Percentiles rank a stretch among this genome's conserved stretches.
Conservation (phyloP, 2,797 vertebrate genomes). For the Syncerus caffer region DNA sequence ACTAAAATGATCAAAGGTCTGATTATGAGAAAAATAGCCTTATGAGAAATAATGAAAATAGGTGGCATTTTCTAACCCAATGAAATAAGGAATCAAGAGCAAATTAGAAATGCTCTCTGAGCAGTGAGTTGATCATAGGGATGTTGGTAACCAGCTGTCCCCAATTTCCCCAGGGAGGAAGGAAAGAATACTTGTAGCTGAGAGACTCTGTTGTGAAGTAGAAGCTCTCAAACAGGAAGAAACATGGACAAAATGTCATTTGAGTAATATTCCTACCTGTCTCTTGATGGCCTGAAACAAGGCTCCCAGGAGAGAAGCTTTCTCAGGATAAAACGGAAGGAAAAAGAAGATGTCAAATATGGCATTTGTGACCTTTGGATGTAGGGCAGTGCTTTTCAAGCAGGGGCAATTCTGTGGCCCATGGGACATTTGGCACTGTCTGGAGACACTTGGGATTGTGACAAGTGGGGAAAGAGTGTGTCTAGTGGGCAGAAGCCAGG, state of each 20-base stretch:
- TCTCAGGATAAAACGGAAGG: background rate
- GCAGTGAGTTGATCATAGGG: background rate
- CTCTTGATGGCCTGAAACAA: background rate
- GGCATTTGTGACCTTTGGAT: background rate
- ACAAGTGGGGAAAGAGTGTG: background rate
- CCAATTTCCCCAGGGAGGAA: background rate
- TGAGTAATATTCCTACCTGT: background rate
- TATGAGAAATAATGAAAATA: background rate
- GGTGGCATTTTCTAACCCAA: background rate
- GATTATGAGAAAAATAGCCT: background rate
- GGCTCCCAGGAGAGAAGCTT: background rate
- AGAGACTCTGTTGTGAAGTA: background rate
- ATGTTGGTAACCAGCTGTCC: background rate
- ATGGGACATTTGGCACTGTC: background rate
- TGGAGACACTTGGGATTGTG: background rate
- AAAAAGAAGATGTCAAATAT: background rate
- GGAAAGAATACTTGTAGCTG: background rate
- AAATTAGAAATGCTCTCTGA: background rate
- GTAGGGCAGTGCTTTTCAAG: background rate
- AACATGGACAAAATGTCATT: background rate
- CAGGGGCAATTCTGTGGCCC: background rate
- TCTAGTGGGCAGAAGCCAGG: too few relatives aligned
- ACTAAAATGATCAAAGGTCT: background rate
- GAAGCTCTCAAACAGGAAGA: background rate
- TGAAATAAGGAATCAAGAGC: background rate